These are phyloP conservation scores for Prionace glauca DNA, from an alignment of 2,797 vertebrate species.

Conservation along the genomic window DNA sequence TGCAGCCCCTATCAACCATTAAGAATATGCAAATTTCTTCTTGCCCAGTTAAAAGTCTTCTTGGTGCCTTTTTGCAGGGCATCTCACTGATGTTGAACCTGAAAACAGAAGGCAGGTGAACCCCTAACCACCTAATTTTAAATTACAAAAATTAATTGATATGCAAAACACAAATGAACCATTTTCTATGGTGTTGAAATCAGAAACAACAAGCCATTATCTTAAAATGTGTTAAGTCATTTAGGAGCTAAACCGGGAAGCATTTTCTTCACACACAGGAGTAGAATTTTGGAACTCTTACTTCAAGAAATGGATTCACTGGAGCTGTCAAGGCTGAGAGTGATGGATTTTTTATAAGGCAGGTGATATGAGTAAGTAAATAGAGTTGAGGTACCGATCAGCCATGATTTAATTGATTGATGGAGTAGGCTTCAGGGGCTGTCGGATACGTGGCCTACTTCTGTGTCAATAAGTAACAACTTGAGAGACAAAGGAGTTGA, in stretches of 20 bases:
- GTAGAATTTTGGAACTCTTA: neutral
- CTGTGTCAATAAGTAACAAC: neutral
- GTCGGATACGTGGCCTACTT: neutral
- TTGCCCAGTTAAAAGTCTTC: no score
- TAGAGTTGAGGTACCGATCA: neutral
- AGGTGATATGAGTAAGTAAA: neutral
- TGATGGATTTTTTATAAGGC: neutral
- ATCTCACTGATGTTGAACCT: no score
- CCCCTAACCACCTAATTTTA: neutral
- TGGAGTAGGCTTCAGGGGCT: neutral
- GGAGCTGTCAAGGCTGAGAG: neutral
- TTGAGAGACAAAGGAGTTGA: neutral
- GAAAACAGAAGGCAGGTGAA: no score
- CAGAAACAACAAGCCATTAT: neutral
- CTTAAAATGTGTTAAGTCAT: neutral
- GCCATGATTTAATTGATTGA: neutral
- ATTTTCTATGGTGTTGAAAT: neutral
- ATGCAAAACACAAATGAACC: neutral
- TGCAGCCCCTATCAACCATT: no score
- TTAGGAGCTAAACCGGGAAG: neutral
- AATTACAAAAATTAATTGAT: neutral
- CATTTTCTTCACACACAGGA: neutral
- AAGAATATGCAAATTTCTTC: no score
- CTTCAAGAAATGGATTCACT: neutral
- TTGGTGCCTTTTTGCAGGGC: no score